Percentiles rank a stretch among this genome's conserved stretches.
phyloP scores from a whole-genome alignment of 2,888 invertebrate species.

The Pachliopta kotzebuea region DNA sequence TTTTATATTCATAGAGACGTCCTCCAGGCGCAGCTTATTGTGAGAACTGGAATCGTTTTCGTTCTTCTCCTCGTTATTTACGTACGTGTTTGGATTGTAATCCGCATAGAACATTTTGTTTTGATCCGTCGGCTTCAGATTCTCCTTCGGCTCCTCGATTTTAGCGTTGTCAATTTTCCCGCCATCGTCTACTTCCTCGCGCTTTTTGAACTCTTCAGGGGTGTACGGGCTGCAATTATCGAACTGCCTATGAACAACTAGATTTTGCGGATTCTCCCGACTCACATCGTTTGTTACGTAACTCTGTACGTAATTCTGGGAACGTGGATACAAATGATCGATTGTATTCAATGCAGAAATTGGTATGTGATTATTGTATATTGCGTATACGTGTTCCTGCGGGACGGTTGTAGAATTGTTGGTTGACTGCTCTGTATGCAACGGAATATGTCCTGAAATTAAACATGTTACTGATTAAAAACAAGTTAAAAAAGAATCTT shows the following conservation, averaged over 20 bases:
- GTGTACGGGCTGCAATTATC: slow-evolving; percentile 56
- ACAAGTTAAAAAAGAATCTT: background rate
- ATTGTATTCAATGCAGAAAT: slow-evolving; percentile 40
- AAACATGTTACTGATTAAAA: background rate
- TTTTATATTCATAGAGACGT: slow-evolving; percentile 58
- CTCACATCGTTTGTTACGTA: slow-evolving; percentile 41
- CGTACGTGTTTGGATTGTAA: slow-evolving; percentile 39
- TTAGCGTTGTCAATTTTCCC: slow-evolving; percentile 44
- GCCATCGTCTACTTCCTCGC: slow-evolving; percentile 42
- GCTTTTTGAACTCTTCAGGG: slow-evolving; percentile 56
- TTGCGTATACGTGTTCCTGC: slow-evolving; percentile 54
- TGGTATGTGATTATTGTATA: slow-evolving; percentile 53
- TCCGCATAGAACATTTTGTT: slow-evolving; percentile 57
- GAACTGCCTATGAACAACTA: slow-evolving; percentile 64
- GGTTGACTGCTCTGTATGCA: slow-evolving; percentile 42
- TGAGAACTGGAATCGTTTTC: slow-evolving; percentile 46
- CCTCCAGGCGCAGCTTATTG: slow-evolving; percentile 49
- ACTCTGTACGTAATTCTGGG: slow-evolving; percentile 56
- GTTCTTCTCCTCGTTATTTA: slow-evolving; percentile 36
- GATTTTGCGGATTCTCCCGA: slow-evolving; percentile 67
- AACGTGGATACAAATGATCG: slow-evolving; percentile 56
- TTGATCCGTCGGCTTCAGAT: slow-evolving; percentile 59
- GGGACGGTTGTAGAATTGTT: slow-evolving; percentile 40
- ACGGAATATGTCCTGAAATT: slow-evolving; percentile 58
- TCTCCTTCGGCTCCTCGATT: slow-evolving; percentile 64